Base-by-base conservation (phyloP, 1,140 invertebrate genomes). In the Agraylea sexmaculata region DNA sequence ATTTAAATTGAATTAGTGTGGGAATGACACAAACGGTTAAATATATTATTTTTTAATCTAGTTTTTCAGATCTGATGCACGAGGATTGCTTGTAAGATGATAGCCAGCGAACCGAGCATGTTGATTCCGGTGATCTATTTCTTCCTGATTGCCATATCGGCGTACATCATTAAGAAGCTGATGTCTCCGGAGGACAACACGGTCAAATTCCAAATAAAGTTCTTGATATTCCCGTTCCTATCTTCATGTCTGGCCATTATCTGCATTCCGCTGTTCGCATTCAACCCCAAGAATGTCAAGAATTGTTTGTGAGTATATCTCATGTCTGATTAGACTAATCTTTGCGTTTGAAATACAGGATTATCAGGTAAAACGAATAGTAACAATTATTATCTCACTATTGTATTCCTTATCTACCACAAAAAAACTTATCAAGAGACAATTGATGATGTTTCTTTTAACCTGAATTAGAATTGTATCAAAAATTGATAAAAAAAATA, bases 191-290 rank as follows among this genome's bases (percentile, higher is more conserved):
- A 59, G 13, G 58, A 63, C 25, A 68, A 68, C 53, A 56, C 58
- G 42, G 53, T 66, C 18, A 68, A 68, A 41, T 68, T 65, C 47
- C 59, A 68, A 47, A 64, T 59, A 12, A 68, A 68, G 55, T 68
- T 68, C 49, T 53, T 68, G n/a, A 51, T 64, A 15, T 68, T 64
- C 49, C 66, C 64, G 40, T 56, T 68, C 36, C 57, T 57, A 51
- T 53, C 62, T 18, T 66, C 63, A 10, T 43, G 61, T 39, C 53
- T 59, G 34, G 53, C 61, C 22, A 46, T 66, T 37, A 44, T 67
- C 27, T 55, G 59, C 41, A 51, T 68, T 39, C 64, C 65, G n/a
- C 60, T 66, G 49, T 66, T 64, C 43, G 59, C 64, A 13, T 62
- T 68, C 30, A 63, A 63, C 42, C 62, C 63, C 10, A 66, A 58